These are phyloP conservation scores for Cenopis cana DNA, from an alignment of 2,888 invertebrate genomes.

Conservation along the genomic window DNA sequence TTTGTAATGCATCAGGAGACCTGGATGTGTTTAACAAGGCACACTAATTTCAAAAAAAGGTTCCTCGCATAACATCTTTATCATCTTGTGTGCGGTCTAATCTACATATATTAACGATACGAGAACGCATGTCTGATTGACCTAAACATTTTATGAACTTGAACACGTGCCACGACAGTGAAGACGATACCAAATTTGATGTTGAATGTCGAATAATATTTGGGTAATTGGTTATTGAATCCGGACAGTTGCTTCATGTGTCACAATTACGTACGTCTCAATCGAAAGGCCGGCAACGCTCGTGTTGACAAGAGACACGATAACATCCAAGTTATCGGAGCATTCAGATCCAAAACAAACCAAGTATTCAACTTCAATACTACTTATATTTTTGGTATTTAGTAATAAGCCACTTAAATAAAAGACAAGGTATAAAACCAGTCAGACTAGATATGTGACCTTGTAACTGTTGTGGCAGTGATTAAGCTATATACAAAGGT, in stretches of 20 bases:
- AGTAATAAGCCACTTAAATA: background rate
- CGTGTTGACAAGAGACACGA: conserved; percentile 21
- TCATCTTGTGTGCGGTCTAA: background rate
- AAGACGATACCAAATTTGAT: background rate
- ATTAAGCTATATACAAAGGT: background rate
- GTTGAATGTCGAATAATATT: conserved; percentile 15
- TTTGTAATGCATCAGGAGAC: background rate
- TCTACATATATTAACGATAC: background rate
- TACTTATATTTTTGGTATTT: background rate
- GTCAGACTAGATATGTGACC: conserved; percentile 29
- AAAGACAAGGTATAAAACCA: conserved; percentile 21
- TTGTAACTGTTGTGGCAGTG: conserved; percentile 31
- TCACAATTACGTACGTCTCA: conserved; percentile 4
- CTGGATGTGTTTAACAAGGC: background rate
- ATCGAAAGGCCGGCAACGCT: conserved; percentile 15
- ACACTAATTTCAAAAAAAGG: background rate
- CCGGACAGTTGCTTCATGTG: conserved; percentile 10
- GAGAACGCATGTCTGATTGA: no score
- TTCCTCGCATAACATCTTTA: background rate
- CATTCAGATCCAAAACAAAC: conserved; percentile 6
- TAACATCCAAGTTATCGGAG: conserved; percentile 23
- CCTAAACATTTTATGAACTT: background rate
- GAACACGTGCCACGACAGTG: background rate
- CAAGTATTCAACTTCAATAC: background rate
- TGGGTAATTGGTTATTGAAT: conserved; percentile 9